Evolutionary conservation across 2,797 vertebrate genomes (phyloP).

Genomic region (Heterohyrax brucei): DNA sequence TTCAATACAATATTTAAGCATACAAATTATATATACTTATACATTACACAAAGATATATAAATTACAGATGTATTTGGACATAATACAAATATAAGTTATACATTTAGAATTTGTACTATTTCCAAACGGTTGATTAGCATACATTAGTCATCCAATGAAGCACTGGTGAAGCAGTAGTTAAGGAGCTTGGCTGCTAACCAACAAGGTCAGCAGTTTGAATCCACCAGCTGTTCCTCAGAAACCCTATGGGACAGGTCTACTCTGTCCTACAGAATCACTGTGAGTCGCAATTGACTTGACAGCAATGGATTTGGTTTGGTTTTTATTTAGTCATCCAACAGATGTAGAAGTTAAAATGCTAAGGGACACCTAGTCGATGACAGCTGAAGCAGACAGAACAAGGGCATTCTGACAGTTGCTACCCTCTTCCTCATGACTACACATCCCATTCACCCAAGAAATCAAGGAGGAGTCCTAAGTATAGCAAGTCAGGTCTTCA

Average conservation of each 20-base stretch:
- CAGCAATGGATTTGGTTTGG: no score
- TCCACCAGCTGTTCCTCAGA: no score
- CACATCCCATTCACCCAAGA: neutral
- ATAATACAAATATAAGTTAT: no score
- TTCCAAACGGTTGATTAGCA: neutral
- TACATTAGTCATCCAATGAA: neutral
- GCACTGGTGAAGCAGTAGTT: no score
- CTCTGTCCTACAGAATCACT: no score
- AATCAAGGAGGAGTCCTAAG: neutral
- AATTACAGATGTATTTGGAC: neutral
- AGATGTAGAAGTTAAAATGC: neutral
- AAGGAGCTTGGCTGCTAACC: no score
- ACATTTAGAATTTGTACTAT: no score
- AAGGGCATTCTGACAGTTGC: neutral
- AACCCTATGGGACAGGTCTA: no score
- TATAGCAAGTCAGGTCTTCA: neutral
- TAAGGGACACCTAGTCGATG: neutral
- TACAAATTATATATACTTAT: neutral
- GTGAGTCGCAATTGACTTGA: no score
- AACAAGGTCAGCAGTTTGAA: no score
- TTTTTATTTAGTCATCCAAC: no score
- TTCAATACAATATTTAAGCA: neutral
- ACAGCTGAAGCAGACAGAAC: neutral
- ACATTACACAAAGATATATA: neutral
- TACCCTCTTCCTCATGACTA: neutral